Evolutionary conservation across 92 coral and sea anemone species (phyloP).

Genomic region (Parazoanthus darwini): DNA sequence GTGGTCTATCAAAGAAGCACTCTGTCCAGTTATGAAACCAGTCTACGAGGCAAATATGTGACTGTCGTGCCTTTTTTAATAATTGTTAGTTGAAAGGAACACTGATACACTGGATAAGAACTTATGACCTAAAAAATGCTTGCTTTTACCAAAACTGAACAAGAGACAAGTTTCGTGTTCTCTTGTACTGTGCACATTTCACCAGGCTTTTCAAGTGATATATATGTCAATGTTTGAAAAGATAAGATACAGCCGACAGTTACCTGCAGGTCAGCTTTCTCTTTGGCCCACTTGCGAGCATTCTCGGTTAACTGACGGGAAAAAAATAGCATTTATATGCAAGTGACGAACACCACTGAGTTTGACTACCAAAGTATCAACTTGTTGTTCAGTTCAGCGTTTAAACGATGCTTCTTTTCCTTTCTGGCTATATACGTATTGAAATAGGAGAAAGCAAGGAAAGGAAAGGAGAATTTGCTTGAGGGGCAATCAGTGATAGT

Average conservation of each 20-base stretch:
- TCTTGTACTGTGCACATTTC: neutral
- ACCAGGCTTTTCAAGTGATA: too few relatives aligned
- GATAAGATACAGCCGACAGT: neutral
- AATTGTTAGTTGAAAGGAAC: neutral
- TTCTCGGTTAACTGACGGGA: constrained; percentile 74
- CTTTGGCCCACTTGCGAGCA: constrained; percentile 95
- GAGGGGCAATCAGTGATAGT: too few relatives aligned
- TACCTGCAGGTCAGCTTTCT: constrained; percentile 91
- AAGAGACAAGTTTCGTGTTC: neutral
- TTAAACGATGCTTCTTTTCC: too few relatives aligned
- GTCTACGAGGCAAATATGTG: too few relatives aligned
- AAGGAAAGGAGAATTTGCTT: too few relatives aligned
- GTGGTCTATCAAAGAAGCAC: neutral
- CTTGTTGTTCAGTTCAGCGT: neutral
- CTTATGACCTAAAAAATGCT: neutral
- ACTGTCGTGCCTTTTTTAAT: too few relatives aligned
- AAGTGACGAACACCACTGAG: neutral
- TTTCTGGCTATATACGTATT: too few relatives aligned
- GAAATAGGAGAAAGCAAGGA: too few relatives aligned
- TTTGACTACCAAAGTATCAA: too few relatives aligned
- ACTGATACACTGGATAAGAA: neutral
- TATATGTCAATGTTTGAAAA: neutral
- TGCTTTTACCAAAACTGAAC: neutral
- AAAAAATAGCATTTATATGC: neutral
- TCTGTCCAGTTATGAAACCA: neutral